phyloP scores from a whole-genome alignment of 2,797 vertebrate species.

The Paratrypauchen microcephalus region DNA sequence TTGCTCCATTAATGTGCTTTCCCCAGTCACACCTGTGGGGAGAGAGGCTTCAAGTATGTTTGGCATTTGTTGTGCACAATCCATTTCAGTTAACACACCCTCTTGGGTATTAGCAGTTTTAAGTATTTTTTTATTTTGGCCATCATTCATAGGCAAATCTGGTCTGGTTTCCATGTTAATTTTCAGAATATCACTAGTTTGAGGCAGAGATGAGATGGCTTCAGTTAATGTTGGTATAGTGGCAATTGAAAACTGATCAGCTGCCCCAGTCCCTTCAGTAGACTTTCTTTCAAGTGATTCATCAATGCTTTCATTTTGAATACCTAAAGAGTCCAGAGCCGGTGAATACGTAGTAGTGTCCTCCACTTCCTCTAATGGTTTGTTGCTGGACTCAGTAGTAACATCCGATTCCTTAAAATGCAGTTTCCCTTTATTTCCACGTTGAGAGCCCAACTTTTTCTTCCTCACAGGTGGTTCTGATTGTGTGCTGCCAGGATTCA shows the following conservation, averaged over 20 bases:
- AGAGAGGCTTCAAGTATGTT: neutral
- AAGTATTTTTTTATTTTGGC: neutral
- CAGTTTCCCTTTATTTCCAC: conserved; percentile 38
- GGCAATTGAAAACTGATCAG: neutral
- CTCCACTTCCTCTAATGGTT: conserved; percentile 41
- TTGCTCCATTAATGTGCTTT: conserved; percentile 14
- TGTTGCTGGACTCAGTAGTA: conserved; percentile 15
- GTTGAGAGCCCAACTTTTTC: conserved; percentile 72
- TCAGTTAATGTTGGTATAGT: neutral
- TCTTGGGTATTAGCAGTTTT: conserved; percentile 4
- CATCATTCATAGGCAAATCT: conserved; percentile 12
- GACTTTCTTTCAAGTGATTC: neutral
- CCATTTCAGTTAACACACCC: neutral
- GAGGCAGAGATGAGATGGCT: neutral
- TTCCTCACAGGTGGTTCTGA: conserved; percentile 23
- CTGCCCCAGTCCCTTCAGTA: neutral
- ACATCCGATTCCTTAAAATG: conserved; percentile 15
- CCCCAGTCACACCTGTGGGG: neutral
- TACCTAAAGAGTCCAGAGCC: conserved; percentile 5
- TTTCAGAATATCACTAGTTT: neutral
- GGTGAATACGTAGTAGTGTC: neutral
- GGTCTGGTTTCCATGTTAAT: neutral
- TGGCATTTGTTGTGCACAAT: conserved; percentile 9
- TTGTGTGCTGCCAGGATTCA: conserved; percentile 19
- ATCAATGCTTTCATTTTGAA: conserved; percentile 9